Evolutionary conservation across 2,113 vertebrate genomes (phyloP).

Genomic region (Elephantulus edwardii): DNA sequence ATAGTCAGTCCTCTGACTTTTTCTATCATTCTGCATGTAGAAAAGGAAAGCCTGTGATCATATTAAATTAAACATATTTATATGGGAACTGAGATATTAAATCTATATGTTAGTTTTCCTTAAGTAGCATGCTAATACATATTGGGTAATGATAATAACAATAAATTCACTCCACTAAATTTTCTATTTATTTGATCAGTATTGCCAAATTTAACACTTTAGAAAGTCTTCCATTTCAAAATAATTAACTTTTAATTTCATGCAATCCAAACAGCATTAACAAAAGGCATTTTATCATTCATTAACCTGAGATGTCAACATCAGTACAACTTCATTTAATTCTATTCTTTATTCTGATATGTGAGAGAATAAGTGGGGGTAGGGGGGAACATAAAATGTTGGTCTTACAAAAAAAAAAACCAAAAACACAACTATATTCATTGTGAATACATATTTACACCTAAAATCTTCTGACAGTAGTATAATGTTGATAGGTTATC

Average conservation of each 20-base stretch:
- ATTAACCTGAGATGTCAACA: background rate
- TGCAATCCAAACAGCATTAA: background rate
- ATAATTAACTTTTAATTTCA: background rate
- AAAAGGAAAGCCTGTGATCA: background rate
- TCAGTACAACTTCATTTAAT: conserved; percentile 1
- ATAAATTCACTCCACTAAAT: background rate
- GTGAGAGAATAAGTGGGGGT: background rate
- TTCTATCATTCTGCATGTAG: background rate
- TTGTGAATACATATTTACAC: background rate
- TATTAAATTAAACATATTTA: conserved; percentile 43
- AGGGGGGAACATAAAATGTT: background rate
- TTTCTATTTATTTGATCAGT: background rate
- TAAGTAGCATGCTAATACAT: background rate
- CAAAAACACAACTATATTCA: background rate
- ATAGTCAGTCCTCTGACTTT: background rate
- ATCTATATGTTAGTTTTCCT: conserved; percentile 28
- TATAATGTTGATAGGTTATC: background rate
- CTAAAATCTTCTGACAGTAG: background rate
- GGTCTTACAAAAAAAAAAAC: no score
- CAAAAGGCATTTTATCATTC: background rate
- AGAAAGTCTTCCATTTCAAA: background rate
- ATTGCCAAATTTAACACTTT: background rate
- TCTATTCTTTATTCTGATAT: background rate
- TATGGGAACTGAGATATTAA: background rate
- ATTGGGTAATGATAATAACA: background rate